These are phyloP conservation scores for Columba guinea DNA, from an alignment of 2,797 vertebrate genomes.

Conservation along the genomic window DNA sequence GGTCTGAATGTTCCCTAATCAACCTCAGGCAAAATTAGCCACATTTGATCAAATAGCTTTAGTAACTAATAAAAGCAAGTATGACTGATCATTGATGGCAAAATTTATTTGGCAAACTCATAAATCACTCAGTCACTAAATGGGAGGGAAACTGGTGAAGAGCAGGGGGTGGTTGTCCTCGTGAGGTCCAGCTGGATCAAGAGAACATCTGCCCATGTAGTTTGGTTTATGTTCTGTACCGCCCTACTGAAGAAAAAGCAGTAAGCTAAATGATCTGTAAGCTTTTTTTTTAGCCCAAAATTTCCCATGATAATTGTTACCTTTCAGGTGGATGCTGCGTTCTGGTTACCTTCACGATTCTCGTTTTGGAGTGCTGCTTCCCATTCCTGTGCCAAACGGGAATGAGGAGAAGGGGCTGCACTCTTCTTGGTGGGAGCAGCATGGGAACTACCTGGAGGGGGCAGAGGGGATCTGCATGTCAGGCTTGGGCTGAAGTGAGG, in stretches of 20 bases:
- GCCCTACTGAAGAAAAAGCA: not conserved
- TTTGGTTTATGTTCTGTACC: not conserved
- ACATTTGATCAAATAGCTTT: not conserved
- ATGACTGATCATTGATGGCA: not conserved
- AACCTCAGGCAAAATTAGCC: not conserved
- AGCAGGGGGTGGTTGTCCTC: not conserved
- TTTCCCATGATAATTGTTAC: not conserved
- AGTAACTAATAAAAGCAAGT: not conserved
- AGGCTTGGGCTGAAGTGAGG: not conserved
- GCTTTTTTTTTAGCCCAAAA: not conserved
- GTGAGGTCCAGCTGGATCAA: not conserved
- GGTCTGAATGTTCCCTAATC: not conserved
- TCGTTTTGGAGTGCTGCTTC: not conserved
- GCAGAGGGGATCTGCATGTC: rapidly evolving
- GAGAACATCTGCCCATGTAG: not conserved
- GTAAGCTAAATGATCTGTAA: not conserved
- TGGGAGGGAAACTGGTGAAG: not conserved
- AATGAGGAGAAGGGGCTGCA: not conserved
- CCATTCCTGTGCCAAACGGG: not conserved
- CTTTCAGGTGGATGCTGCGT: not conserved
- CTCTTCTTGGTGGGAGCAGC: not conserved
- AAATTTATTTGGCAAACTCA: not conserved
- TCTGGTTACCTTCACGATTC: not conserved
- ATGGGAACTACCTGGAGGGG: not conserved
- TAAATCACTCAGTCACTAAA: not conserved